Conservation (phyloP, 2,888 invertebrate species). For the Cataglyphis albicans region DNA sequence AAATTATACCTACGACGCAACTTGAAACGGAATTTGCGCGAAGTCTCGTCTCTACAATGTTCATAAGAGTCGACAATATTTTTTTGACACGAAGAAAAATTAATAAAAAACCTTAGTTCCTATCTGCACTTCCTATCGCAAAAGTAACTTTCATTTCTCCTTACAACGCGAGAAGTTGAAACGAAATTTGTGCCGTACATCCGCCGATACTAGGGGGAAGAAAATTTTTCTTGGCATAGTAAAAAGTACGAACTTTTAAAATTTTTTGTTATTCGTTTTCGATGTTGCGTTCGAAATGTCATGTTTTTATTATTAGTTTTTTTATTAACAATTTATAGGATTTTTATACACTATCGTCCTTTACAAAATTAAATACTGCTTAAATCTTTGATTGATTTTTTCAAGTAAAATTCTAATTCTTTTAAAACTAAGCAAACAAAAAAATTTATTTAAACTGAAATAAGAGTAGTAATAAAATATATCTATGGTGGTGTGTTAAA, state of each 20-base stretch:
- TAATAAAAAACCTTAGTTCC: slow-evolving; percentile 16
- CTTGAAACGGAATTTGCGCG: slow-evolving; percentile 30
- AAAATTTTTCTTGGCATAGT: neutral
- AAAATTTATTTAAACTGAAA: neutral
- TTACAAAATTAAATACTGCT: neutral
- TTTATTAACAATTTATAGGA: neutral
- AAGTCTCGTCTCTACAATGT: neutral
- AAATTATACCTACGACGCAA: slow-evolving; percentile 23
- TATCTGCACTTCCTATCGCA: neutral
- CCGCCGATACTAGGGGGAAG: neutral
- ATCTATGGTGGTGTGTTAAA: neutral
- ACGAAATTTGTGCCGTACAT: slow-evolving; percentile 25
- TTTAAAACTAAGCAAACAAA: neutral
- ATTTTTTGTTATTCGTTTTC: slow-evolving; percentile 10
- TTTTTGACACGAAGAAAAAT: slow-evolving; percentile 9
- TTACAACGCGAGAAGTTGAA: slow-evolving; percentile 2
- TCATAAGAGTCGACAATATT: neutral
- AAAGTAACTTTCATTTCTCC: neutral
- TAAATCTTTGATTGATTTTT: slow-evolving; percentile 5
- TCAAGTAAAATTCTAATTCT: neutral
- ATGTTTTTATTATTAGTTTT: slow-evolving; percentile 9
- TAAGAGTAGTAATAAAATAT: neutral
- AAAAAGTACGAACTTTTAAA: slow-evolving; percentile 18
- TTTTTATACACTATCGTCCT: neutral
- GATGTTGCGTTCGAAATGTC: slow-evolving; percentile 16